Conservation (phyloP, 2,888 invertebrate genomes). For the Phanerotoma sp. region DNA sequence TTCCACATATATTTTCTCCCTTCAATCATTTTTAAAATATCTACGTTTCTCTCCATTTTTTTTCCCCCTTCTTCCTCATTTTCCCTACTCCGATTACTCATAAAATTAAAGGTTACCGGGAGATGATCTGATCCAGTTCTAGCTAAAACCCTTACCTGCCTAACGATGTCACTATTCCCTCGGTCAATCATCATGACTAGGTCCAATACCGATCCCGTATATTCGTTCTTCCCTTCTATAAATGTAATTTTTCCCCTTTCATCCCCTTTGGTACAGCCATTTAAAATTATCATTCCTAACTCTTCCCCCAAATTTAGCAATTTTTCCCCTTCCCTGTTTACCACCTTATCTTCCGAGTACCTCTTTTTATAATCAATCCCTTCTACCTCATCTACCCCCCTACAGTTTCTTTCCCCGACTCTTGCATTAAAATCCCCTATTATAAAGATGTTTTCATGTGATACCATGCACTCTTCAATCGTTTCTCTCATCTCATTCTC, state of each 20-base stretch:
- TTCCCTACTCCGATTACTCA: too few species aligned
- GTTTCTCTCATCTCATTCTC: not conserved
- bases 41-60: too few species aligned
- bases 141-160: not conserved
- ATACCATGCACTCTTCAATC: not conserved
- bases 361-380: not conserved
- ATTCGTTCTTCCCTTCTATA: constrained; percentile 5
- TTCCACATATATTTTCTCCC: too few species aligned
- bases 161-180: not conserved
- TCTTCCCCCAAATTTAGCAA: constrained; percentile 13
- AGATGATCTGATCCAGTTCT: constrained; percentile 22
- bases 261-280: constrained; percentile 16
- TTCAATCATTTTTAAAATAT: too few species aligned
- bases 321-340: constrained; percentile 4
- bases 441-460: not conserved
- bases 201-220: constrained; percentile 12
- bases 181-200: constrained; percentile 1
- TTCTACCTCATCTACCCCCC: not conserved
- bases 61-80: too few species aligned
- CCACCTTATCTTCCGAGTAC: constrained; percentile 6
- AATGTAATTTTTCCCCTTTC: constrained; percentile 19
- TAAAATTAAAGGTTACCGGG: too few species aligned
- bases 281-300: constrained; percentile 7
- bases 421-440: constrained; percentile 22
- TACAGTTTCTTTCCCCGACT: constrained; percentile 2